Evolutionary conservation across 2,113 vertebrate genomes (phyloP), one percentile per base, ranked within the genome.

Genomic region (Elephas maximus): DNA sequence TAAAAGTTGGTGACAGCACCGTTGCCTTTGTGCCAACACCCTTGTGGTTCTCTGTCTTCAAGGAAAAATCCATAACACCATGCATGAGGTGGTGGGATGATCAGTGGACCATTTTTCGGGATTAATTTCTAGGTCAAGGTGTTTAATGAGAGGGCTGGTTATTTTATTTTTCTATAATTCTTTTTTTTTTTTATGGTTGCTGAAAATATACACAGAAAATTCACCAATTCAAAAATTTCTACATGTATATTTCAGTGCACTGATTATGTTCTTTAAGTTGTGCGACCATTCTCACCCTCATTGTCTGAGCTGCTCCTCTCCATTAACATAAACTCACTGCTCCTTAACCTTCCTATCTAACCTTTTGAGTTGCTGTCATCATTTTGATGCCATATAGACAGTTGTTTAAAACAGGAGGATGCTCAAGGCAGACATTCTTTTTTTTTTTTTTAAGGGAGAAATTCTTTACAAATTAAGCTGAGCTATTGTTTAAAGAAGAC

Each of bases 41-140:
- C 88, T 45, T 0, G 33, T 44, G 80, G 69, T 33, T 84, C 71
- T 76, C 23, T 71, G 96, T 92, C 91, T 96, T 94, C 81, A 91
- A 62, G 87, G 41, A 73, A 62, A 78, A 57, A 80, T 73, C 33
- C 24, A 6, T 28, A 33, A 73, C 21, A 45, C 28, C 37, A 15
- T 28, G 51, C 28, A 62, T 79, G 17, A 18, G 69, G 80, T 23
- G 1, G 30, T 21, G 28, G 23, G 44, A 85, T 67, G 23, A 85
- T 45, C 33, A 63, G 78, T 24, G 63, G 24, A 30, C 17, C 51
- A 6, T 26, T 71, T 79, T 57, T 83, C 74, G 51, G 79, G 24
- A 90, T 41, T 83, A n/a, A 79, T 12, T 83, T 83, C 37, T 53
- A 48, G 30, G 18, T 71, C 37, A 69, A 81, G 77, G 48, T 37